Percentiles rank a stretch among this genome's conserved stretches.
Conservation (phyloP, 53 echinoderm and acorn worm species). For the Arbacia lixula region DNA sequence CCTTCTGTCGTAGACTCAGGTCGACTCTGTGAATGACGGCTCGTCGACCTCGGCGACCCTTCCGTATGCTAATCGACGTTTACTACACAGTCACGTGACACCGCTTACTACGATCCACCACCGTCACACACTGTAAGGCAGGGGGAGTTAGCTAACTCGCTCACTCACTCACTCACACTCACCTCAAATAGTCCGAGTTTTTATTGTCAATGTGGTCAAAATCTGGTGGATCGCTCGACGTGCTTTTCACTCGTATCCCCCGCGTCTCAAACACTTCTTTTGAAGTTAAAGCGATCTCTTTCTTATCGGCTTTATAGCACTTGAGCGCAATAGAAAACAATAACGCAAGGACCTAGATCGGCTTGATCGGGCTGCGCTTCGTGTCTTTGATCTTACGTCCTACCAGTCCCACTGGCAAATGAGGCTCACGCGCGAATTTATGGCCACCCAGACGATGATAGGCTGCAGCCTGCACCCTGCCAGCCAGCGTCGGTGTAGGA, state of each 20-base stretch:
- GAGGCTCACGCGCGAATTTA: conserved; percentile 55
- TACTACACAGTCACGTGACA: conserved; percentile 52
- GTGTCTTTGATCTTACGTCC: conserved; percentile 51
- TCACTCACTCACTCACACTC: too few relatives aligned
- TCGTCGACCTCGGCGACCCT: conserved; percentile 49
- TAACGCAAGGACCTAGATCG: conserved; percentile 35
- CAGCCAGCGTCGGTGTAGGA: too few relatives aligned
- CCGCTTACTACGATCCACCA: conserved; percentile 43
- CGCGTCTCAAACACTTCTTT: background rate
- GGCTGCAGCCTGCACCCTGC: too few relatives aligned
- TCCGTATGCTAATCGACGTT: conserved; percentile 59
- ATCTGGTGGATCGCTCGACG: conserved; percentile 52
- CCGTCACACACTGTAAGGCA: conserved; percentile 16
- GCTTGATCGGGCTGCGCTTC: conserved; percentile 1
- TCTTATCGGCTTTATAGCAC: conserved; percentile 58
- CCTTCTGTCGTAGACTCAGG: conserved; percentile 41
- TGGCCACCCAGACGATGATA: conserved; percentile 27
- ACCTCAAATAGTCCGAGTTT: conserved; percentile 29
- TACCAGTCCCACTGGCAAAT: conserved; percentile 48
- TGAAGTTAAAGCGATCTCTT: conserved; percentile 54
- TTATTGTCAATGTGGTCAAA: conserved; percentile 32
- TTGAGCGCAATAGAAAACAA: conserved; percentile 55
- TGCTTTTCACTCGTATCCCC: conserved; percentile 3
- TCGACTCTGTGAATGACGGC: conserved; percentile 34
- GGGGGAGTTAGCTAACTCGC: too few relatives aligned